Percentiles rank a stretch among this genome's conserved stretches.
These are phyloP conservation scores for Rhinichthys osculus DNA, from an alignment of 2,797 vertebrate species.

Conservation along the genomic window DNA sequence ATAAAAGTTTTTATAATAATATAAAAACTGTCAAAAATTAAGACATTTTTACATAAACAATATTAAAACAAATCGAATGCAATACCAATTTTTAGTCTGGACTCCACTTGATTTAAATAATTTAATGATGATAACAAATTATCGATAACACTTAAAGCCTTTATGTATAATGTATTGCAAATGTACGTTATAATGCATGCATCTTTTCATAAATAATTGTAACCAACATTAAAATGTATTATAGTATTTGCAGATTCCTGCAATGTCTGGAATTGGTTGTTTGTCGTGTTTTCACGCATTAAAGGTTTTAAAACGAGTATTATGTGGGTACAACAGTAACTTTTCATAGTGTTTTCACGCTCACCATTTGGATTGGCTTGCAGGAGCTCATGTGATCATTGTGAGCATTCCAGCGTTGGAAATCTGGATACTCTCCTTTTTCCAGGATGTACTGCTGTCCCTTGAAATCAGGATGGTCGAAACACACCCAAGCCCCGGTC, in stretches of 20 bases:
- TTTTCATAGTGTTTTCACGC: slow-evolving; percentile 44
- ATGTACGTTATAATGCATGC: too few relatives aligned
- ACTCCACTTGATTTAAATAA: background rate
- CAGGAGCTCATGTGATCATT: slow-evolving; percentile 93
- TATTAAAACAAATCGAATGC: background rate
- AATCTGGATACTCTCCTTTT: slow-evolving; percentile 87
- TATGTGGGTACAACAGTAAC: background rate
- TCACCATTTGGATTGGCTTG: slow-evolving; percentile 88
- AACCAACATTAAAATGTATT: too few relatives aligned
- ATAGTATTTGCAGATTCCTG: too few relatives aligned
- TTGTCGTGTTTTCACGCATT: too few relatives aligned
- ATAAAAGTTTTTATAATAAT: too few relatives aligned
- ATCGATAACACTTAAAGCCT: background rate
- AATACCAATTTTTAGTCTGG: background rate
- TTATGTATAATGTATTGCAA: too few relatives aligned
- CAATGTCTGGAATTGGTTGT: too few relatives aligned
- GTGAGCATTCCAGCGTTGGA: slow-evolving; percentile 87
- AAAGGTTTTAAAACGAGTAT: too few relatives aligned
- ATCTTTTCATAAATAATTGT: too few relatives aligned
- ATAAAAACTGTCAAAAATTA: background rate
- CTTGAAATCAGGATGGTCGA: slow-evolving; percentile 87
- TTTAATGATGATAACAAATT: background rate
- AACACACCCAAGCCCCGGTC: slow-evolving; percentile 91
- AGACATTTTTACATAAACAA: background rate
- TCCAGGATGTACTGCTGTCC: slow-evolving; percentile 93